Evolutionary conservation across 2,797 vertebrate genomes (phyloP).

Genomic region (Malurus splendens): DNA sequence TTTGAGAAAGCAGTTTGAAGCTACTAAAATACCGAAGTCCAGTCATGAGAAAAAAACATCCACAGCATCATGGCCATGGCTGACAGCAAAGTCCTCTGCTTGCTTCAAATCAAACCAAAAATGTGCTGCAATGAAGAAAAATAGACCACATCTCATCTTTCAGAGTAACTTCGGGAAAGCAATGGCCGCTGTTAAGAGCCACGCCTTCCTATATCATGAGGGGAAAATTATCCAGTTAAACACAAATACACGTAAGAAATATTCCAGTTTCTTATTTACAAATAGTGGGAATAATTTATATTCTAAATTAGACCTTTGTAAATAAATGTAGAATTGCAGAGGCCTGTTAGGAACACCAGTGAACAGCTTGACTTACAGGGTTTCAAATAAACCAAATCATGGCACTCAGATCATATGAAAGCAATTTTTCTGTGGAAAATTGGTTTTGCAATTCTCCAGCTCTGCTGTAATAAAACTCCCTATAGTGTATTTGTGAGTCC

Average conservation of each 20-base stretch:
- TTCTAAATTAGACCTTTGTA: background rate
- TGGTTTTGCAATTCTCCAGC: slow-evolving; percentile 40
- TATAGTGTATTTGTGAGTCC: slow-evolving; percentile 22
- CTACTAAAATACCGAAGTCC: background rate
- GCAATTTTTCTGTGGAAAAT: slow-evolving; percentile 46
- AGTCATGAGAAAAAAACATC: background rate
- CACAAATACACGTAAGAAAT: background rate
- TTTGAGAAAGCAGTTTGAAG: background rate
- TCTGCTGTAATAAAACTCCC: slow-evolving; percentile 46
- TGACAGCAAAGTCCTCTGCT: background rate
- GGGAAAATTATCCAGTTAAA: background rate
- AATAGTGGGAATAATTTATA: background rate
- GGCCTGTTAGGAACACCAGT: background rate
- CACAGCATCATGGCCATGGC: background rate
- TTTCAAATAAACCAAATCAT: slow-evolving; percentile 32
- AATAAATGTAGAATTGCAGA: slow-evolving; percentile 14
- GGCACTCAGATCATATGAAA: slow-evolving; percentile 22
- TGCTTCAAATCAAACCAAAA: background rate
- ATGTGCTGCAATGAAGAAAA: background rate
- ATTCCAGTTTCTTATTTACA: background rate
- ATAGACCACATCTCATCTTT: background rate
- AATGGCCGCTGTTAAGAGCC: fast-evolving
- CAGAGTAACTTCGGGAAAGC: background rate
- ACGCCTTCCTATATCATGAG: background rate
- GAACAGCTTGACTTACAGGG: slow-evolving; percentile 2